phyloP scores from a whole-genome alignment of 2,797 vertebrate species.

The Odontamblyopus lacepedii region DNA sequence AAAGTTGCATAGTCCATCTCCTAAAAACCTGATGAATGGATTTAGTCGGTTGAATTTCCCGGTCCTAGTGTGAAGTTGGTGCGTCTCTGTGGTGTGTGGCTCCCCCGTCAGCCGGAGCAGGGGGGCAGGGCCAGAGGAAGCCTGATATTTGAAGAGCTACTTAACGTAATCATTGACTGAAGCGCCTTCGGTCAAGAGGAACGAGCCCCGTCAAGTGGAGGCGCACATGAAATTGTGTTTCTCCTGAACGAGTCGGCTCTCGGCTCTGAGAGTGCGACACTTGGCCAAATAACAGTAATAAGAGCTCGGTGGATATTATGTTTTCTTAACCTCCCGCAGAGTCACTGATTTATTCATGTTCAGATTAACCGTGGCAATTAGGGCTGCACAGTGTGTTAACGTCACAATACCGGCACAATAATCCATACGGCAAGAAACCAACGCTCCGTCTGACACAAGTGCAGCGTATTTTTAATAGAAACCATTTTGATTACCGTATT shows the following conservation, averaged over 20 bases:
- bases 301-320: slow-evolving; percentile 20
- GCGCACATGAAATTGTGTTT: slow-evolving; percentile 52
- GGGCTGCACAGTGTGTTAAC: background rate
- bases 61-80: background rate
- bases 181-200: slow-evolving; percentile 61
- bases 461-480: no score
- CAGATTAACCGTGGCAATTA: background rate
- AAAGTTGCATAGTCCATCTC: no score
- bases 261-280: slow-evolving; percentile 40
- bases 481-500: no score
- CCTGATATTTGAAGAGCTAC: slow-evolving; percentile 74
- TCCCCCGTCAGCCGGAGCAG: slow-evolving; percentile 10
- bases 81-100: background rate
- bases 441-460: no score
- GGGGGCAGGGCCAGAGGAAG: slow-evolving; percentile 64
- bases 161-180: slow-evolving; percentile 73
- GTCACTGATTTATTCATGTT: background rate
- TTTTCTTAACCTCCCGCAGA: slow-evolving; percentile 30
- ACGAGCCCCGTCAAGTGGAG: slow-evolving; percentile 55
- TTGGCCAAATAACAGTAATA: slow-evolving; percentile 45
- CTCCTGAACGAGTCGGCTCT: slow-evolving; percentile 62
- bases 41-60: no score
- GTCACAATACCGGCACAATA: background rate
- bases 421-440: no score
- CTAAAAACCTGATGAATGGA: no score